Evolutionary conservation across 1,140 invertebrate species (phyloP).

Genomic region (Dendroctonus valens): DNA sequence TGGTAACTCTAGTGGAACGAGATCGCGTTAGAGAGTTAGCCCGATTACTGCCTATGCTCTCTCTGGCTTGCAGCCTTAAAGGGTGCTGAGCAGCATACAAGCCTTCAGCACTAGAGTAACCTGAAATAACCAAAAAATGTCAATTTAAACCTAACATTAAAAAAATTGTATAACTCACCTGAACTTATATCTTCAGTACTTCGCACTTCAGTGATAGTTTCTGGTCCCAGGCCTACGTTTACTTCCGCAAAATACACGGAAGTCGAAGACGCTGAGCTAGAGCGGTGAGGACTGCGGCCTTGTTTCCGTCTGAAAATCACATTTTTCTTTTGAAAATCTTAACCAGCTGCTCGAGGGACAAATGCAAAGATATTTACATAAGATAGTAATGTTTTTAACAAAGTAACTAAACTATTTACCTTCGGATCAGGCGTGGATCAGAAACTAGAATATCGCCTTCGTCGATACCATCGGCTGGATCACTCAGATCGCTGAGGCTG

Average conservation of each 20-base stretch:
- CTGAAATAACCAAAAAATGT: conserved; percentile 17
- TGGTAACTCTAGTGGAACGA: conserved; percentile 44
- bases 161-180: conserved; percentile 42
- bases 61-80: conserved; percentile 45
- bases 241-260: conserved; percentile 68
- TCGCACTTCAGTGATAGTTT: conserved; percentile 55
- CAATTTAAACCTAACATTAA: not conserved
- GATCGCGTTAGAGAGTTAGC: conserved; percentile 54
- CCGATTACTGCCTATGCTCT: conserved; percentile 48
- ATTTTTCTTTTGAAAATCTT: not conserved
- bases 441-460: conserved; percentile 40
- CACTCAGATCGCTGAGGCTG: conserved; percentile 81
- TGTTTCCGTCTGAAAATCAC: conserved; percentile 39
- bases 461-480: conserved; percentile 48
- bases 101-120: conserved; percentile 64
- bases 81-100: conserved; percentile 46
- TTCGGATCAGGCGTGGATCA: conserved; percentile 41
- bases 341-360: too few species aligned
- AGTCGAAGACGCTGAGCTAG: conserved; percentile 53
- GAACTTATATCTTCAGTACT: conserved; percentile 70
- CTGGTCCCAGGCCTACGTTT: conserved; percentile 54
- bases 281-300: conserved; percentile 57
- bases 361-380: too few species aligned
- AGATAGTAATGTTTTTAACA: too few species aligned
- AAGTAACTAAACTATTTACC: conserved; percentile 7